phyloP scores from a whole-genome alignment of 37 sponge, comb jelly and placozoan species.

The Beroe forskalii region DNA sequence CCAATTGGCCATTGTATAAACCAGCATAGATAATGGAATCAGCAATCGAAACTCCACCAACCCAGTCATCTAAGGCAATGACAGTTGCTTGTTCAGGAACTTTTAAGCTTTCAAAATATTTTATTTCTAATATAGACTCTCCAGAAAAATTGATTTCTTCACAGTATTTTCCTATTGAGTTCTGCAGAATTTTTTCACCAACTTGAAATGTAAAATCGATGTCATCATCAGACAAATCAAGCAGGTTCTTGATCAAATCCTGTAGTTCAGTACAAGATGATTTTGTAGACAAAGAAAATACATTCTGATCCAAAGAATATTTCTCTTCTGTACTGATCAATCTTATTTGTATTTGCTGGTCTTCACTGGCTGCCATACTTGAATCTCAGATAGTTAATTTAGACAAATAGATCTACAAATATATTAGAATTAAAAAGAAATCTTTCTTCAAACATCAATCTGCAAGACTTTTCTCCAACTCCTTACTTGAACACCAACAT shows the following conservation, averaged over 20 bases:
- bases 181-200: conserved; percentile 16
- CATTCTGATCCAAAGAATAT: conserved; percentile 45
- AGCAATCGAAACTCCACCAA: neutral
- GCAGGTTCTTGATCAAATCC: conserved; percentile 34
- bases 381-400: neutral
- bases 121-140: neutral
- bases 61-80: conserved; percentile 21
- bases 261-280: conserved; percentile 24
- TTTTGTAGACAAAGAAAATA: neutral
- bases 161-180: conserved; percentile 18
- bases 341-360: conserved; percentile 43
- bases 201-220: conserved; percentile 31
- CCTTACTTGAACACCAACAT: too few species aligned
- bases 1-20: conserved; percentile 49
- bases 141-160: conserved; percentile 30
- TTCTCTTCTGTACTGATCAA: conserved; percentile 3
- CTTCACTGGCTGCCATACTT: neutral
- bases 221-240: neutral
- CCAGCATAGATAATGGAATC: neutral
- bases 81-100: conserved; percentile 13
- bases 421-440: too few species aligned
- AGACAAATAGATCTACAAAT: too few species aligned
- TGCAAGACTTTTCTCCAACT: too few species aligned
- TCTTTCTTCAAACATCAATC: too few species aligned
- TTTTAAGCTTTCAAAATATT: neutral